Conservation (phyloP, 2,113 vertebrate genomes). For the Anoura caudifer region DNA sequence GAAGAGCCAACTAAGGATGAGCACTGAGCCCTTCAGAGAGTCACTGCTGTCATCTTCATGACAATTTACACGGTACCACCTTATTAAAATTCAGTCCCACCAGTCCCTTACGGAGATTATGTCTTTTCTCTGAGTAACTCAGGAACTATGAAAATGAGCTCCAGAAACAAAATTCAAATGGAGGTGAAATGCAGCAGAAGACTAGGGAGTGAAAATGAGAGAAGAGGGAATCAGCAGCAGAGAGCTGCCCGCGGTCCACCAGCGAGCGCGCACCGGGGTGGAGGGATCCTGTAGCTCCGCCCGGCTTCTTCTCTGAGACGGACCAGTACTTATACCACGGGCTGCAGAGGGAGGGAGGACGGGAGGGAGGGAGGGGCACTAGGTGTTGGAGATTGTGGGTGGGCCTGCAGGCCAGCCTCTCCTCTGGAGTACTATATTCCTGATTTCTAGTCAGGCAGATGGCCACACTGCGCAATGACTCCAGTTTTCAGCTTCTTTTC, state of each 20-base stretch:
- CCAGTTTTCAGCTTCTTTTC: neutral
- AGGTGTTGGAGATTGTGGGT: neutral
- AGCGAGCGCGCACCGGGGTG: too few relatives aligned
- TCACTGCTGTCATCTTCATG: neutral
- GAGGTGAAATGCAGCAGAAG: neutral
- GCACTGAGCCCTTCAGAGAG: constrained; percentile 1
- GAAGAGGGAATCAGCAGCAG: neutral
- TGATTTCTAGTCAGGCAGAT: neutral
- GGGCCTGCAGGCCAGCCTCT: neutral
- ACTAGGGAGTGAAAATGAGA: neutral
- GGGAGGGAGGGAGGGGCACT: neutral
- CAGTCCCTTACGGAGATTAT: neutral
- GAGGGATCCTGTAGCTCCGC: neutral
- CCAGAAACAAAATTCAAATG: neutral
- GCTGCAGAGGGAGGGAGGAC: neutral
- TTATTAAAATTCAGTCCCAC: neutral
- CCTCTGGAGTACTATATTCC: neutral
- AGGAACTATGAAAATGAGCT: neutral
- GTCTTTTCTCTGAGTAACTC: neutral
- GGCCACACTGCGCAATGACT: neutral
- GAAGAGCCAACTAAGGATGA: neutral
- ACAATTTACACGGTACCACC: neutral
- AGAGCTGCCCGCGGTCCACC: neutral
- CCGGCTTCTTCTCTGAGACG: neutral
- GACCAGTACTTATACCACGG: neutral